These are phyloP conservation scores for Lonchura striata DNA, from an alignment of 2,113 vertebrate genomes.

Conservation along the genomic window DNA sequence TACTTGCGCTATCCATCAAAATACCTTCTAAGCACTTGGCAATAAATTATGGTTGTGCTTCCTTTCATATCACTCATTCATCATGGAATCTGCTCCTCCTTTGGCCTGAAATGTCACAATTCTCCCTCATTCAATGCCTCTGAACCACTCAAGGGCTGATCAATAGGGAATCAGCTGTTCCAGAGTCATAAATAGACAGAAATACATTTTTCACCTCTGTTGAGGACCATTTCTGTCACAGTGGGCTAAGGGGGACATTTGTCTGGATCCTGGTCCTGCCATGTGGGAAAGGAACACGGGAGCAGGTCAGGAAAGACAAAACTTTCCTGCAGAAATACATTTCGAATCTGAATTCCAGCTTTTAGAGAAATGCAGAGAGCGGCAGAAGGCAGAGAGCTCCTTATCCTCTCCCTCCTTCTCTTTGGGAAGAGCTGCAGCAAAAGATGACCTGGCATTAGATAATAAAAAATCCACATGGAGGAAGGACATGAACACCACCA, in stretches of 20 bases:
- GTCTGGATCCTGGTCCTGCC: background rate
- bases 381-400: background rate
- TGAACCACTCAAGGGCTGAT: background rate
- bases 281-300: background rate
- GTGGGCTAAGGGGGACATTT: background rate
- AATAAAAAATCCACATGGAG: background rate
- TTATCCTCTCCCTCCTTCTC: background rate
- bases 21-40: background rate
- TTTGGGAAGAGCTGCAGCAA: background rate
- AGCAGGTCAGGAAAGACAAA: rapidly evolving
- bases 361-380: background rate
- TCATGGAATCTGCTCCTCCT: background rate
- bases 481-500: background rate
- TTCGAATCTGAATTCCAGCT: background rate
- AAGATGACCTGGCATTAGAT: background rate
- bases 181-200: rapidly evolving
- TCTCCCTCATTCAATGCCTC: background rate
- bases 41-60: conserved; percentile 24
- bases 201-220: background rate
- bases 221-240: background rate
- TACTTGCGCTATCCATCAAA: conserved; percentile 26
- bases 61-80: conserved; percentile 16
- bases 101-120: background rate
- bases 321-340: background rate
- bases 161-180: background rate